Percentiles rank a stretch among this genome's conserved stretches.
Conservation (phyloP, 2,113 vertebrate species). For the Labeo rohita region DNA sequence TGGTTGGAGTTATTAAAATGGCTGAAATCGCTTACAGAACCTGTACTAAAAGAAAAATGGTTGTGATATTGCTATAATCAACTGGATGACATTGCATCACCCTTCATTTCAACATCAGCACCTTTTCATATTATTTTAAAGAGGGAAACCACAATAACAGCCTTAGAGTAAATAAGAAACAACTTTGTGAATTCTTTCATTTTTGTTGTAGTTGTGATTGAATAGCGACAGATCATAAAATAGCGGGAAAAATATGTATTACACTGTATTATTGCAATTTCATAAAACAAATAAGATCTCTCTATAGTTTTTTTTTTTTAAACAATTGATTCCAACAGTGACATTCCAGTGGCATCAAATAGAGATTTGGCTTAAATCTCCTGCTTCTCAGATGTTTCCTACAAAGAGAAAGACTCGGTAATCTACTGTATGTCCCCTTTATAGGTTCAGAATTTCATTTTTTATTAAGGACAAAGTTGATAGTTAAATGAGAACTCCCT, state of each 20-base stretch:
- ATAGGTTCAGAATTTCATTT: background rate
- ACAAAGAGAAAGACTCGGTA: background rate
- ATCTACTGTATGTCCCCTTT: background rate
- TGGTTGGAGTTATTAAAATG: background rate
- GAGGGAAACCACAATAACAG: background rate
- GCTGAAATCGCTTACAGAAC: constrained; percentile 17
- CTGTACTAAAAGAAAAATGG: background rate
- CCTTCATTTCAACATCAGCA: constrained; percentile 21
- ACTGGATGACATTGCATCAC: constrained; percentile 12
- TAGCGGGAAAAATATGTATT: background rate
- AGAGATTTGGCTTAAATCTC: background rate
- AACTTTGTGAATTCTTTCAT: background rate
- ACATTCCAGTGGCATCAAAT: background rate
- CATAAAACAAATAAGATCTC: background rate
- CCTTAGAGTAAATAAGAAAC: background rate
- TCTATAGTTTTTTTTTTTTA: background rate
- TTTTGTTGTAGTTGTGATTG: background rate
- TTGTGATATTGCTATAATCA: background rate
- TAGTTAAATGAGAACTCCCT: background rate
- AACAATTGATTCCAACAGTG: background rate
- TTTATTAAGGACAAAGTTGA: background rate
- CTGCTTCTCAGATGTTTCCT: background rate
- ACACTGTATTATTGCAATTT: background rate
- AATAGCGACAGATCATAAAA: background rate
- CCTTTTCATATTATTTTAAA: background rate